These are phyloP conservation scores for Leptopilina syphax DNA, from an alignment of 2,888 invertebrate species.

Conservation along the genomic window DNA sequence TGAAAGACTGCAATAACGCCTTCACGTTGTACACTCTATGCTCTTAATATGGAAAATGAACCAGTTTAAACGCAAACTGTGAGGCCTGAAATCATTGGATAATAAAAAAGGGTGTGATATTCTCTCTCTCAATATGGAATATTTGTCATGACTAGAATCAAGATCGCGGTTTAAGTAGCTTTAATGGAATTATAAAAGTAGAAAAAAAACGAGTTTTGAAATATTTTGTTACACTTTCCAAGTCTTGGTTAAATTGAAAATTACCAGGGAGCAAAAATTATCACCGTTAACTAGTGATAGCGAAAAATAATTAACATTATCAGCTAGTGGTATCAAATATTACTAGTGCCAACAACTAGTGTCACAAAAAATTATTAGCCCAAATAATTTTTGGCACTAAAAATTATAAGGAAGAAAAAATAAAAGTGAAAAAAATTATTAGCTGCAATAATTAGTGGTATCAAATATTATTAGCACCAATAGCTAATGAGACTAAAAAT, in stretches of 20 bases:
- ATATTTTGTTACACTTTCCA: not conserved
- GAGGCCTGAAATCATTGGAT: not conserved
- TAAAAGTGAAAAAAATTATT: too few relatives aligned
- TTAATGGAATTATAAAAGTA: not conserved
- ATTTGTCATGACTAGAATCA: constrained; percentile 8
- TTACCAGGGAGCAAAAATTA: too few relatives aligned
- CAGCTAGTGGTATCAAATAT: too few relatives aligned
- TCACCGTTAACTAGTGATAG: too few relatives aligned
- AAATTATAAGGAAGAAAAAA: too few relatives aligned
- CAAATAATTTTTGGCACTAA: too few relatives aligned
- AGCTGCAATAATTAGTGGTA: too few relatives aligned
- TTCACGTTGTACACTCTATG: not conserved
- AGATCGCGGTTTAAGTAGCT: not conserved
- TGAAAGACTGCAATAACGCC: constrained; percentile 25
- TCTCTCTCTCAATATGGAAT: constrained; percentile 4
- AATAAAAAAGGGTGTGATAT: constrained; percentile 25
- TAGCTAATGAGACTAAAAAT: too few relatives aligned
- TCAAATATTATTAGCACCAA: too few relatives aligned
- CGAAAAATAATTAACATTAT: too few relatives aligned
- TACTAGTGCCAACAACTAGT: too few relatives aligned
- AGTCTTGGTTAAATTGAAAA: not conserved
- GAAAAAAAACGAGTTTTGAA: not conserved
- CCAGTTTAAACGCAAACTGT: constrained; percentile 19
- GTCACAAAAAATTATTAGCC: too few relatives aligned
- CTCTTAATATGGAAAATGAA: constrained; percentile 26